Percentiles rank a stretch among this genome's conserved stretches.
phyloP scores from a whole-genome alignment of 1,140 invertebrate genomes.

The Agraylea sexmaculata region DNA sequence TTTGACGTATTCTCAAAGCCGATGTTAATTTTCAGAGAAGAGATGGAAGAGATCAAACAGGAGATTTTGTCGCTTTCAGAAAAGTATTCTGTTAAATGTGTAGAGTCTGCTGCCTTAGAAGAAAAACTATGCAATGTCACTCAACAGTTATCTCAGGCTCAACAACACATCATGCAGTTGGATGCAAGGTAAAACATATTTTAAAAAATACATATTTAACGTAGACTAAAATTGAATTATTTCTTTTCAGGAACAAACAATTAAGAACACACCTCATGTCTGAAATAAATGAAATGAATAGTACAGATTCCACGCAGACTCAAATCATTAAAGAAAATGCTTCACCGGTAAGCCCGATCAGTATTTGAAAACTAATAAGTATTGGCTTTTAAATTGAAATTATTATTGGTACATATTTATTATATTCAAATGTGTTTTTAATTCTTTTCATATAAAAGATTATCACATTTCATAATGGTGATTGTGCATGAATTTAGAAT shows the following conservation, averaged over 20 bases:
- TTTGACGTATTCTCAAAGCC: background rate
- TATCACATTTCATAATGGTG: no score
- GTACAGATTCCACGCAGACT: conserved; percentile 28
- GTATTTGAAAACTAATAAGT: background rate
- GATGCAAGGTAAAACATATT: conserved; percentile 46
- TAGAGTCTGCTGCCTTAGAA: conserved; percentile 76
- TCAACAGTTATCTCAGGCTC: conserved; percentile 67
- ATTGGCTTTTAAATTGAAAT: background rate
- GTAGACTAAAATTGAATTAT: no score
- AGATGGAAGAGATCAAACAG: conserved; percentile 71
- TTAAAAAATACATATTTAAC: conserved; percentile 59
- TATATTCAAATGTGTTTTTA: background rate
- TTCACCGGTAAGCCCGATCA: conserved; percentile 25
- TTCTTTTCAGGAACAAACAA: conserved; percentile 54
- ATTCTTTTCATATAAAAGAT: no score
- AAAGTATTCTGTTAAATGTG: conserved; percentile 83
- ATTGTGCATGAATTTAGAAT: no score
- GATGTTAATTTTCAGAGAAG: conserved; percentile 47
- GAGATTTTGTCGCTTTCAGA: conserved; percentile 81
- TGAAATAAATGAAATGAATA: conserved; percentile 42
- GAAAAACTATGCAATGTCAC: conserved; percentile 66
- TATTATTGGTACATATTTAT: background rate
- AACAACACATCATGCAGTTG: conserved; percentile 65
- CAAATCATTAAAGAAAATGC: conserved; percentile 33
- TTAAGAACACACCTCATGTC: conserved; percentile 59